A percentile compares a stretch with the other conserved stretches of the same genome.
These are phyloP conservation scores for Pygoscelis adeliae DNA, from an alignment of 2,113 vertebrate genomes.

Conservation along the genomic window DNA sequence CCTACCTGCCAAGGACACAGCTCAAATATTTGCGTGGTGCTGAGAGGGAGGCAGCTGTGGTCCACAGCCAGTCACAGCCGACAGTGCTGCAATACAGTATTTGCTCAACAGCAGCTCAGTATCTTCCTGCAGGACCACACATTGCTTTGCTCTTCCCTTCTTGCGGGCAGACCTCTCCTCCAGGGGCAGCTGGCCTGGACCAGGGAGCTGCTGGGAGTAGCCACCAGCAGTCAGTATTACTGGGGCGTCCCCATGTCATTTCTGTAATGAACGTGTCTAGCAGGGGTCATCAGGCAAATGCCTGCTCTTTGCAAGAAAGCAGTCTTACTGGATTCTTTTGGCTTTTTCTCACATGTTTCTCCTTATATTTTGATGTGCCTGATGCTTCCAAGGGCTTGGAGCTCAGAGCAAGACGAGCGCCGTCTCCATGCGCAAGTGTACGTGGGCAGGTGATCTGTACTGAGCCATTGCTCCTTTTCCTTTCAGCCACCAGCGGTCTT, in stretches of 20 bases:
- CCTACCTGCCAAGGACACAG: slow-evolving; percentile 20
- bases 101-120: neutral
- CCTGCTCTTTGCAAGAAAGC: neutral
- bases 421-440: neutral
- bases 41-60: neutral
- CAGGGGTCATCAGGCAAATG: fast-evolving
- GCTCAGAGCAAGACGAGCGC: neutral
- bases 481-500: neutral
- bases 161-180: neutral
- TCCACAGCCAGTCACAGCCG: neutral
- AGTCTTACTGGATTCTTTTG: neutral
- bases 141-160: neutral
- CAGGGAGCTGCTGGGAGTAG: neutral
- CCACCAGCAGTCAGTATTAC: neutral
- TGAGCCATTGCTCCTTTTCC: neutral
- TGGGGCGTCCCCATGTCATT: fast-evolving
- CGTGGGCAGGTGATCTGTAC: neutral
- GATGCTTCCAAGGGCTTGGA: neutral
- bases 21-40: neutral
- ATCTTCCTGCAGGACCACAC: neutral
- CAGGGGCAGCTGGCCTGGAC: neutral
- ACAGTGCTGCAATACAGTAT: fast-evolving
- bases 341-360: neutral
- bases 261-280: neutral
- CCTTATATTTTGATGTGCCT: neutral